Base-by-base conservation (phyloP, 2,113 vertebrate species). In the Hyperopisus bebe region DNA sequence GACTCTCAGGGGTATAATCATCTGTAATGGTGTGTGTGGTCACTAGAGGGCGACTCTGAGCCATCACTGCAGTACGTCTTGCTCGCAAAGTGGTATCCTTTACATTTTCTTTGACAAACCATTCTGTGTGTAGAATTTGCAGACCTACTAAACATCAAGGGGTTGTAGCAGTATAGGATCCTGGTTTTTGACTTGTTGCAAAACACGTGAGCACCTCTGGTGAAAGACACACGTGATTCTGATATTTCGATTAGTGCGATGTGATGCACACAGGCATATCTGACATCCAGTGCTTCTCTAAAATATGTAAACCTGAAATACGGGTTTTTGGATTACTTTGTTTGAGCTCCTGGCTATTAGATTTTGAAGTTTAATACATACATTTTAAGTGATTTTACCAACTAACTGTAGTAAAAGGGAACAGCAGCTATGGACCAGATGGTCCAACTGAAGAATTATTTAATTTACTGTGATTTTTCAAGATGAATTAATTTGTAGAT, bases 401-500 rank as follows among this genome's bases (percentile, higher is more conserved):
- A 19, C 82, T 91, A 50, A 89, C 86, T 87, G 84, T 48, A 10
- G 82, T 9, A 6, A 47, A 86, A 89, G 51, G 31, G 85, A 89
- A 27, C 19, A 10, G 27, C 24, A 51, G 35, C 90, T 4, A 80
- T 27, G 9, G 50, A 90, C 91, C 84, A 88, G 66, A 90, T 48
- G 88, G 89, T 92, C 74, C 80, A 85, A 24, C 77, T 89, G 21
- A 89, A 89, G 62, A 91, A 90, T 47, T 88, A 90, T 91, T 86
- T 87, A 80, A 92, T 66, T 62, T 7, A n/a, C 55, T 35, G 35
- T 89, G 91, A 91, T 86, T 92, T 89, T 86, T 90, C 47, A 46
- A 91, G 90, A 90, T 88, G 84, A 90, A 94, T 94, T 92, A 90
- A 93, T 92, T 90, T 90, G 51, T 83, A 82, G 74, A 70, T 93